These are phyloP conservation scores for Cyrtorhinus lividipennis DNA, from an alignment of 1,140 invertebrate genomes.

Conservation along the genomic window DNA sequence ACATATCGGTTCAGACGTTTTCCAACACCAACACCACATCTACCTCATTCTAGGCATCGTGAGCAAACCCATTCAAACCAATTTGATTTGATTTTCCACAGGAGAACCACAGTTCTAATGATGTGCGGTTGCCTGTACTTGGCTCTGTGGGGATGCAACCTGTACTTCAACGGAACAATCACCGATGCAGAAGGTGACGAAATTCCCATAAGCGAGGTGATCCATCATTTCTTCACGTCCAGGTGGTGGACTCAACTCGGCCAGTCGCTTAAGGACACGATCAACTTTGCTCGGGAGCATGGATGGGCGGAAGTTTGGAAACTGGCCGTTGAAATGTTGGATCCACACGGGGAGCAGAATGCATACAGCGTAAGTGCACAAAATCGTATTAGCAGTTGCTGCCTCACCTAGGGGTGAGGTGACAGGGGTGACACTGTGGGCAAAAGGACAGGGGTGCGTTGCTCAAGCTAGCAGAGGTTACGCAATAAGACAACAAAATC, in stretches of 20 bases:
- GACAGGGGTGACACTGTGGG: not conserved
- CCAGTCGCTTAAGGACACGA: conserved; percentile 57
- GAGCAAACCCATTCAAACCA: no score
- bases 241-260: conserved; percentile 56
- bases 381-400: no score
- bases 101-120: conserved; percentile 37
- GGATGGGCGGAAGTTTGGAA: conserved; percentile 70
- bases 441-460: not conserved
- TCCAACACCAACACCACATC: no score
- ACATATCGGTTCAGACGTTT: no score
- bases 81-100: no score
- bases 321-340: conserved; percentile 68
- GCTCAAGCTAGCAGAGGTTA: not conserved
- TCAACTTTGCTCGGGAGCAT: conserved; percentile 54
- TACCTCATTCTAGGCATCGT: no score
- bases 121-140: conserved; percentile 51
- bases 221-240: conserved; percentile 80
- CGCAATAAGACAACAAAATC: no score
- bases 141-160: conserved; percentile 54
- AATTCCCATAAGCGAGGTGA: conserved; percentile 70
- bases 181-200: conserved; percentile 75
- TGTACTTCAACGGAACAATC: conserved; percentile 82
- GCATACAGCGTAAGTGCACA: conserved; percentile 57
- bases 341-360: conserved; percentile 78
- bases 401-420: not conserved